These are phyloP conservation scores for Semnornis frantzii DNA, from an alignment of 2,113 vertebrate species.

Conservation along the genomic window DNA sequence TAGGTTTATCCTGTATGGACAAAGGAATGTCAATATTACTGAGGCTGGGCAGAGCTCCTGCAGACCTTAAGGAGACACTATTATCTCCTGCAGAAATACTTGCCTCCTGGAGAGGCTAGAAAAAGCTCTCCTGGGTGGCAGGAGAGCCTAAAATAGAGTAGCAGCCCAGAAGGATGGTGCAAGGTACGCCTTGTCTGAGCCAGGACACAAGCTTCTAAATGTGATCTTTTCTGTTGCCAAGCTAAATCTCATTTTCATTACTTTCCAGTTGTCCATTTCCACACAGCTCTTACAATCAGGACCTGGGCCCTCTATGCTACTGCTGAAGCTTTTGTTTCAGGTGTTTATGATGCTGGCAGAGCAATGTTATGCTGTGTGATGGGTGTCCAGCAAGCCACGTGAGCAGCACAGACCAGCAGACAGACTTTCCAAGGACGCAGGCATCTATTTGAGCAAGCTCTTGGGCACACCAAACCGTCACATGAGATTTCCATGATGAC, in stretches of 20 bases:
- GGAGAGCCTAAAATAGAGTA: not conserved
- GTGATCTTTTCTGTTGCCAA: not conserved
- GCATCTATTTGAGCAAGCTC: conserved; percentile 37
- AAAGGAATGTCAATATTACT: rapidly evolving
- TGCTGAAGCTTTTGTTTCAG: not conserved
- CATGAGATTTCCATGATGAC: not conserved
- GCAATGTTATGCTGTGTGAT: rapidly evolving
- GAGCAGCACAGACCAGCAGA: not conserved
- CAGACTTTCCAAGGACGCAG: not conserved
- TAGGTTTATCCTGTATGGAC: not conserved
- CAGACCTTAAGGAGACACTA: not conserved
- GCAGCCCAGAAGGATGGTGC: not conserved
- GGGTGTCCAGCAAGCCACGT: not conserved
- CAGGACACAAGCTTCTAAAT: not conserved
- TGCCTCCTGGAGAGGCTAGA: not conserved
- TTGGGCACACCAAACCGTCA: conserved; percentile 13
- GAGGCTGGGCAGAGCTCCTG: not conserved
- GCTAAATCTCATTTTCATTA: not conserved
- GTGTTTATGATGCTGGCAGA: not conserved
- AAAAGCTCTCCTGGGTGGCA: not conserved
- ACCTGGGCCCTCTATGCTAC: not conserved
- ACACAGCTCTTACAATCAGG: conserved; percentile 20
- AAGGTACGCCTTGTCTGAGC: rapidly evolving
- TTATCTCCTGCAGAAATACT: not conserved
- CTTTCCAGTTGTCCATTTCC: conserved; percentile 3